Evolutionary conservation across 2,113 vertebrate genomes (phyloP).

Genomic region (Cyanistes caeruleus): DNA sequence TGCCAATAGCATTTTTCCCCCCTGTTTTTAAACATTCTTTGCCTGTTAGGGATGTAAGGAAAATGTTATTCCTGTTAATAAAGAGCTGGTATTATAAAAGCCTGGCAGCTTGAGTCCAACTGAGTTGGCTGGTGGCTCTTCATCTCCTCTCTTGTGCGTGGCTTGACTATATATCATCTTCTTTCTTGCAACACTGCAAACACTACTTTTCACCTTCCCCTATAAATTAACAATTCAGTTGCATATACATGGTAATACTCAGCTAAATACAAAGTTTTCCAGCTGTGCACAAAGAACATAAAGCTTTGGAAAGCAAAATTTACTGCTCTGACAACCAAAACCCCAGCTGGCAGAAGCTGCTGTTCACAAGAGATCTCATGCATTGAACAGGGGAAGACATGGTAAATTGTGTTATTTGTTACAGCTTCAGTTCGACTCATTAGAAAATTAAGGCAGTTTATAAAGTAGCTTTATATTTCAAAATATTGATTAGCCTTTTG

Average conservation of each 20-base stretch:
- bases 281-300: neutral
- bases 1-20: neutral
- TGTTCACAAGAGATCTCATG: fast-evolving
- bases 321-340: neutral
- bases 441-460: neutral
- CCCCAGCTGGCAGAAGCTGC: neutral
- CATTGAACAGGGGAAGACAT: fast-evolving
- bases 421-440: neutral
- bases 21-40: neutral
- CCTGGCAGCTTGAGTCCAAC: neutral
- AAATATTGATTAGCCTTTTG: neutral
- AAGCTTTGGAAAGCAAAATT: neutral
- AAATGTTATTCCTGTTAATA: neutral
- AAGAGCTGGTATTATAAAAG: neutral
- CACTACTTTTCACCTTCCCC: neutral
- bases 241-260: neutral
- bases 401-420: neutral
- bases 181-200: neutral
- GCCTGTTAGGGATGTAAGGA: neutral
- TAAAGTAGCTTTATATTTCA: neutral
- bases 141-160: neutral
- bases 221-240: neutral
- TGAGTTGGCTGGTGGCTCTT: neutral
- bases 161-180: neutral
- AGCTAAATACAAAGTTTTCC: neutral